A percentile compares a stretch with the other conserved stretches of the same genome.
phyloP scores from a whole-genome alignment of 2,797 vertebrate species.

The Hylomyscus alleni region DNA sequence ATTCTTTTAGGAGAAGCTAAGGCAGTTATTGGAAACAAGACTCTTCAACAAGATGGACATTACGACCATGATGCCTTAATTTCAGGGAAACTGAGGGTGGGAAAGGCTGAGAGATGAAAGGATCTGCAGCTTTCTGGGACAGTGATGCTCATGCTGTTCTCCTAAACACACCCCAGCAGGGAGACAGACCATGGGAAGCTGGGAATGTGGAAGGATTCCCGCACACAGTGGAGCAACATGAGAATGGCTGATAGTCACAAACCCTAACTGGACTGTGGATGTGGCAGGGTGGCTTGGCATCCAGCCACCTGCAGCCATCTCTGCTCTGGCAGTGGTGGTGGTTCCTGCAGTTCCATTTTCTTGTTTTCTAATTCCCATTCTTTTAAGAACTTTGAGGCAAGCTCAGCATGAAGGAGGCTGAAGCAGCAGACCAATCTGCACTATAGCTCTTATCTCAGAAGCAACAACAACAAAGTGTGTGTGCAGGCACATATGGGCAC shows the following conservation, averaged over 20 bases:
- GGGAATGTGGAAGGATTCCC: too few species aligned
- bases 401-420: too few species aligned
- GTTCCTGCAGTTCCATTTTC: background rate
- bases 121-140: background rate
- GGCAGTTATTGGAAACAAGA: too few species aligned
- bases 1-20: background rate
- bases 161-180: background rate
- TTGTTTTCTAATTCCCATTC: background rate
- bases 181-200: background rate
- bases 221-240: background rate
- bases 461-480: background rate
- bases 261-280: too few species aligned
- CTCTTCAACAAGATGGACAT: background rate
- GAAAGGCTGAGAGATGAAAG: background rate
- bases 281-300: background rate
- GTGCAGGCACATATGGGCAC: background rate
- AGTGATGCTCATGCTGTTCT: too few species aligned
- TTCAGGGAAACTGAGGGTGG: background rate
- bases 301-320: background rate
- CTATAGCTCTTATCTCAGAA: background rate
- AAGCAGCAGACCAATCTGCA: background rate
- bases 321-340: background rate
- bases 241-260: background rate
- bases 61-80: background rate
- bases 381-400: background rate